phyloP scores from a whole-genome alignment of 2,113 vertebrate genomes.

The Etheostoma spectabile region DNA sequence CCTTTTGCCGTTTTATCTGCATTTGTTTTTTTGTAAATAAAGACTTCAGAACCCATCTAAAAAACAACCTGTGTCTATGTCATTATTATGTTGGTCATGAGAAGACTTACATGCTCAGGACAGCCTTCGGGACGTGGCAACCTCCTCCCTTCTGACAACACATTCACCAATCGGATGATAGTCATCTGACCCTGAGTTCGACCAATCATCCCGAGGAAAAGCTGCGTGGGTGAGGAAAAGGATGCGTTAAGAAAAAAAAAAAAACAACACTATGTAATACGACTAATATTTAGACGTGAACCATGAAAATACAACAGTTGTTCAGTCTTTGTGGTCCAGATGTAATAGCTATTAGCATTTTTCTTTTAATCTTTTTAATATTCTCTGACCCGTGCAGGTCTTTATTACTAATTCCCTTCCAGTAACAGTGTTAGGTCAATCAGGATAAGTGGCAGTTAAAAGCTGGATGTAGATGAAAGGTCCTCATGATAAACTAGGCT shows the following conservation, averaged over 20 bases:
- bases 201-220: slow-evolving; percentile 93
- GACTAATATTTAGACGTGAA: neutral
- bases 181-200: slow-evolving; percentile 96
- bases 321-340: neutral
- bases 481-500: slow-evolving; percentile 16
- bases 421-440: neutral
- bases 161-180: slow-evolving; percentile 88
- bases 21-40: neutral
- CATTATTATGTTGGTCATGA: neutral
- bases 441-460: slow-evolving; percentile 18
- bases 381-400: neutral
- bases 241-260: neutral
- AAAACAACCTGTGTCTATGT: neutral
- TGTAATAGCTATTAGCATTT: neutral
- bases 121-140: slow-evolving; percentile 88
- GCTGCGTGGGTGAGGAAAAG: slow-evolving; percentile 75
- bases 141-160: slow-evolving; percentile 89
- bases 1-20: neutral
- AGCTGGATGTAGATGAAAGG: slow-evolving; percentile 14
- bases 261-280: no score
- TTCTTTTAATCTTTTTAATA: neutral
- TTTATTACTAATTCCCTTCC: neutral
- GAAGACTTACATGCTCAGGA: slow-evolving; percentile 85
- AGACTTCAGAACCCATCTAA: neutral
- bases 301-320: neutral